These are phyloP conservation scores for Drosophila infuscata DNA, from an alignment of 2,888 invertebrate species.

Conservation along the genomic window DNA sequence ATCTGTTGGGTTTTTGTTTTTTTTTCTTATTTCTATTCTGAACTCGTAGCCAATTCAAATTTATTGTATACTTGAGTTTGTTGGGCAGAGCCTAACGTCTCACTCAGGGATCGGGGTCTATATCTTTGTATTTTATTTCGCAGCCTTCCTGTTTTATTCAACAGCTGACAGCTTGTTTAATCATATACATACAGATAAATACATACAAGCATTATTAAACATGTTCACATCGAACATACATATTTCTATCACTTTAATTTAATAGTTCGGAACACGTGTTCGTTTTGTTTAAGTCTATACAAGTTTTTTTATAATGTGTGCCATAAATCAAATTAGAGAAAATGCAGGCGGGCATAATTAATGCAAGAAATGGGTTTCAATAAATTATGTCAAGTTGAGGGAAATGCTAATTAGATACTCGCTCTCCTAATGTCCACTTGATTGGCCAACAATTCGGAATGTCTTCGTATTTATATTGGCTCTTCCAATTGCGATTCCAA, in stretches of 20 bases:
- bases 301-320: conserved; percentile 43
- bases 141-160: conserved; percentile 25
- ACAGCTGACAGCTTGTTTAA: conserved; percentile 52
- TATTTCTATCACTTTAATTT: conserved; percentile 17
- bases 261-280: conserved; percentile 52
- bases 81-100: conserved; percentile 34
- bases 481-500: conserved; percentile 1
- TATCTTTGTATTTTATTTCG: conserved; percentile 24
- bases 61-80: conserved; percentile 73
- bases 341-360: conserved; percentile 26
- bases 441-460: conserved; percentile 1
- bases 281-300: conserved; percentile 25
- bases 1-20: conserved; percentile 52
- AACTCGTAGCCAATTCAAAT: conserved; percentile 60
- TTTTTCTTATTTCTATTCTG: conserved; percentile 65
- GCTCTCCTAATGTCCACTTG: conserved; percentile 7
- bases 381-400: conserved; percentile 39
- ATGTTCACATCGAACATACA: conserved; percentile 30
- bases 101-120: conserved; percentile 12
- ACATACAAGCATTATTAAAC: conserved; percentile 4
- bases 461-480: conserved; percentile 2
- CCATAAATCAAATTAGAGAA: conserved; percentile 60
- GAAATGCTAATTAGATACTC: conserved; percentile 35
- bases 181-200: conserved; percentile 3
- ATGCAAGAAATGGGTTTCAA: conserved; percentile 36